Evolutionary conservation across 64 coral and sea anemone genomes (phyloP).

Genomic region (Catalaphyllia jardinei): DNA sequence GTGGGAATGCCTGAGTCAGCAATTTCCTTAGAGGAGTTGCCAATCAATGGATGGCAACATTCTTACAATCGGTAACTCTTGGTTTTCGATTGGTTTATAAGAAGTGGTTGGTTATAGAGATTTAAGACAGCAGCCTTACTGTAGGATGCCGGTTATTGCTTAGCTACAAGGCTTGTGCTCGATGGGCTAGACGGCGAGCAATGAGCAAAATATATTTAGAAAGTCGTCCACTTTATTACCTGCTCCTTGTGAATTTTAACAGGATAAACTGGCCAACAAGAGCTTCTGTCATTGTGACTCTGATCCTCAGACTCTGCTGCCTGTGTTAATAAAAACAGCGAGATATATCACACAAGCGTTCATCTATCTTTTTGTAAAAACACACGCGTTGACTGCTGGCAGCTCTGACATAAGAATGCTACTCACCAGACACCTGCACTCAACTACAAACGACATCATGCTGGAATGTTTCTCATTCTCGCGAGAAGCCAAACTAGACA

Average conservation of each 20-base stretch:
- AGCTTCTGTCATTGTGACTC: background rate
- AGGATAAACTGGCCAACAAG: conserved; percentile 10
- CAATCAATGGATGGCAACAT: too few species aligned
- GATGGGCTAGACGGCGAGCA: too few species aligned
- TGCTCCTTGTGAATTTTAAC: conserved; percentile 8
- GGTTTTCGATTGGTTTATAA: too few species aligned
- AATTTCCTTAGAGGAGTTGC: too few species aligned
- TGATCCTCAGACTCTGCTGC: background rate
- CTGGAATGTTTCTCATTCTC: conserved; percentile 23
- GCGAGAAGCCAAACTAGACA: background rate
- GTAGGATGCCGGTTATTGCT: too few species aligned
- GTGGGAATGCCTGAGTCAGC: too few species aligned
- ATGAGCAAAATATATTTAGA: background rate
- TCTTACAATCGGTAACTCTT: too few species aligned
- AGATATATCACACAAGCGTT: background rate
- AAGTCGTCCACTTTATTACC: background rate
- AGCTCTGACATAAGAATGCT: too few species aligned
- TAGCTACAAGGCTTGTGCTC: too few species aligned
- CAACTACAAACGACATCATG: conserved; percentile 11
- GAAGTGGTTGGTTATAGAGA: too few species aligned
- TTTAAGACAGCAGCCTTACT: too few species aligned
- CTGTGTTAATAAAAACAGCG: background rate
- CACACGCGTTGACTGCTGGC: background rate
- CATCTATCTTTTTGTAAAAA: background rate
- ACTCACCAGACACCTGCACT: conserved; percentile 42